Conservation (phyloP, 2,888 invertebrate species). For the Agriopis marginaria region DNA sequence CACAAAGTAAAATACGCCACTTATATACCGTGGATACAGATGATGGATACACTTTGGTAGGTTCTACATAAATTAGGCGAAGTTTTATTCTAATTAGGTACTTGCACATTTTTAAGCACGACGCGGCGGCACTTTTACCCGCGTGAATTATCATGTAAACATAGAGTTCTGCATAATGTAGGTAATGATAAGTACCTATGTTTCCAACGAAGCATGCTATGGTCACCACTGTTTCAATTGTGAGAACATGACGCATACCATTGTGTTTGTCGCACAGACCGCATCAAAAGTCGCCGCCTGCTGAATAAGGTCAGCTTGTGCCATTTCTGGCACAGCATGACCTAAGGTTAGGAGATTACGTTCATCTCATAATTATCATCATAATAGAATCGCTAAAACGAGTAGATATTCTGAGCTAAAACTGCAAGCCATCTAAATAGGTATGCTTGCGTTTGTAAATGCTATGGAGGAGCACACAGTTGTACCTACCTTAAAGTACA, state of each 20-base stretch:
- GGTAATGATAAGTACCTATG: background rate
- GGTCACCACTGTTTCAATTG: constrained; percentile 52
- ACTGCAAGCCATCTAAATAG: background rate
- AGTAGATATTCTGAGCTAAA: background rate
- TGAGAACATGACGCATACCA: constrained; percentile 74
- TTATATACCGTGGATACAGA: no score
- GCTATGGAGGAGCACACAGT: no score
- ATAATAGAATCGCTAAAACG: background rate
- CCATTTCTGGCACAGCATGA: constrained; percentile 57
- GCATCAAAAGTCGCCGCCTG: constrained; percentile 64
- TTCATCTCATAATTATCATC: background rate
- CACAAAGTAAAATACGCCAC: no score
- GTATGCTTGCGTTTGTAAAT: no score
- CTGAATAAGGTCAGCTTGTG: constrained; percentile 73
- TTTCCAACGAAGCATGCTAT: constrained; percentile 15
- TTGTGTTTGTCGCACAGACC: constrained; percentile 67
- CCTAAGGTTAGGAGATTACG: constrained; percentile 37
- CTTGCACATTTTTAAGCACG: background rate
- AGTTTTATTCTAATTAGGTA: no score
- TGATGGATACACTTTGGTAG: no score
- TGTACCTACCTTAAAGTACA: no score
- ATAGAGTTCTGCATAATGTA: constrained; percentile 10
- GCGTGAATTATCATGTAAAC: background rate
- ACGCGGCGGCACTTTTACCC: background rate
- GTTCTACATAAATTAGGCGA: no score